phyloP scores from a whole-genome alignment of 2,797 vertebrate genomes.

The Parauchenoglanis punctatus region DNA sequence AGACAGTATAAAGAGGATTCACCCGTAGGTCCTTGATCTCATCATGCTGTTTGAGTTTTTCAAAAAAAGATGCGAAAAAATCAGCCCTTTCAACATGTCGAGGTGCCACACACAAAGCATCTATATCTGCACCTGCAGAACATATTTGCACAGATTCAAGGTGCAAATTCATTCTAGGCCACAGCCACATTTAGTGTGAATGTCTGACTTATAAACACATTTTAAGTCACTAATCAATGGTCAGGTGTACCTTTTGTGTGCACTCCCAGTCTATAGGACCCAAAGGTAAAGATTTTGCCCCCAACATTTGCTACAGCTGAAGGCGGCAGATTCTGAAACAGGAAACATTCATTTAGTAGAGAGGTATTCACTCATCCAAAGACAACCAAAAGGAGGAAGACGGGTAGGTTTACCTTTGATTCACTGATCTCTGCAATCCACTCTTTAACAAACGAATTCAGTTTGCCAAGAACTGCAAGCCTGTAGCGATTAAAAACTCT shows the following conservation, averaged over 20 bases:
- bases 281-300: slow-evolving; percentile 97
- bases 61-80: slow-evolving; percentile 97
- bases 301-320: slow-evolving; percentile 83
- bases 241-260: slow-evolving; percentile 91
- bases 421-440: slow-evolving; percentile 95
- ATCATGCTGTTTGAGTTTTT: slow-evolving; percentile 90
- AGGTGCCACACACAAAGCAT: slow-evolving; percentile 94
- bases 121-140: slow-evolving; percentile 91
- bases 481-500: slow-evolving; percentile 63
- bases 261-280: slow-evolving; percentile 95
- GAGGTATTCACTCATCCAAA: neutral
- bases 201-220: neutral
- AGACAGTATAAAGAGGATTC: slow-evolving; percentile 48
- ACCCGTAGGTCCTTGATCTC: slow-evolving; percentile 93
- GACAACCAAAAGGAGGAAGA: neutral
- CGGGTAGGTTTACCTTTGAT: slow-evolving; percentile 82
- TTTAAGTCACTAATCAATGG: neutral
- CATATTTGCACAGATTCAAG: neutral
- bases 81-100: slow-evolving; percentile 92
- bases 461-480: slow-evolving; percentile 88
- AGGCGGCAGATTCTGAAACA: slow-evolving; percentile 84
- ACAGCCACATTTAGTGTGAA: neutral
- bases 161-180: neutral
- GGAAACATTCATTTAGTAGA: neutral
- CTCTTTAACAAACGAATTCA: slow-evolving; percentile 92